A percentile compares a stretch with the other conserved stretches of the same genome.
Conservation (phyloP, 2,797 vertebrate genomes). For the Rousettus madagascariensis region DNA sequence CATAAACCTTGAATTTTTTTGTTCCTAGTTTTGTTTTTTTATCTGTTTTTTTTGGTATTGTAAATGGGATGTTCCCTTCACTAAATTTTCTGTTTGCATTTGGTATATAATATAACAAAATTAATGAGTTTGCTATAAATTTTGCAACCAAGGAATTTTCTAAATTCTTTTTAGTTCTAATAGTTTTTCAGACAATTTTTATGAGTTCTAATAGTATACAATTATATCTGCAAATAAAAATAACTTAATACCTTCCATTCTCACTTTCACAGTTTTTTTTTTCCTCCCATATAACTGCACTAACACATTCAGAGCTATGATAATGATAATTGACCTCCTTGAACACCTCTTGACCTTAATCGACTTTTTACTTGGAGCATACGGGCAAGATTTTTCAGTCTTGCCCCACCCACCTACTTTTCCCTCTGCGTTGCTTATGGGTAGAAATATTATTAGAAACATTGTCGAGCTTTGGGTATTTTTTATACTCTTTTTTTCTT, state of each 20-base stretch:
- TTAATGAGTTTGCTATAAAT: constrained; percentile 66
- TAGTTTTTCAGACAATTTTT: constrained; percentile 41
- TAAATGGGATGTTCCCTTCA: constrained; percentile 53
- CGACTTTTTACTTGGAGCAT: background rate
- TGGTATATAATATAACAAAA: constrained; percentile 55
- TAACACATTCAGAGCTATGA: background rate
- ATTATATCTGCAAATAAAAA: constrained; percentile 54
- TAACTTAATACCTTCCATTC: background rate
- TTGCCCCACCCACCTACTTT: background rate
- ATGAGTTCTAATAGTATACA: background rate
- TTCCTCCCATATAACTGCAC: background rate
- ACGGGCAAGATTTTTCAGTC: background rate
- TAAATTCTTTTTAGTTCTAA: constrained; percentile 48
- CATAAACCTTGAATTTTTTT: constrained; percentile 54
- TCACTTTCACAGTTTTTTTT: background rate
- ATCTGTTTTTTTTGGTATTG: constrained; percentile 7
- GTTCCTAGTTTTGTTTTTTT: background rate
- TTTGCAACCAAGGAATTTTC: constrained; percentile 58
- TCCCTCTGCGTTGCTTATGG: background rate
- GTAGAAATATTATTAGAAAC: background rate
- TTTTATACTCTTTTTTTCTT: background rate
- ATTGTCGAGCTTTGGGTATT: background rate
- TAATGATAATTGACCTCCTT: background rate
- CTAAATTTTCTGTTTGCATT: constrained; percentile 65
- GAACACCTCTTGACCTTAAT: background rate